Conservation (phyloP, 1,140 invertebrate species). For the Aphelenchoides avenae region DNA sequence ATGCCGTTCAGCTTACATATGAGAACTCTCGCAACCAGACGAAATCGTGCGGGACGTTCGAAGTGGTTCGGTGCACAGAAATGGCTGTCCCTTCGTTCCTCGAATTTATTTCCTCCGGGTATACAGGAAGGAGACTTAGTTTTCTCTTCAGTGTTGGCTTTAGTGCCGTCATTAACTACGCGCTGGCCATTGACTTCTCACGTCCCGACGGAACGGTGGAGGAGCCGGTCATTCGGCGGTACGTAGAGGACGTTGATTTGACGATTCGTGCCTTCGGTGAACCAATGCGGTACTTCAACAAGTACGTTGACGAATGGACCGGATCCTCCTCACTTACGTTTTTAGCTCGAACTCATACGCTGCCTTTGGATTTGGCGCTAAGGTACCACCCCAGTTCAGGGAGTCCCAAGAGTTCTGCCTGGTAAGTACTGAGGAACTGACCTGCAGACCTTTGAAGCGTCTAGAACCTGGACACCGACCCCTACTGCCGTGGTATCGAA, state of each 20-base stretch:
- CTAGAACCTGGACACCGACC: slow-evolving; percentile 44
- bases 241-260: slow-evolving; percentile 51
- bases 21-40: slow-evolving; percentile 36
- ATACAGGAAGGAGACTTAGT: too few relatives aligned
- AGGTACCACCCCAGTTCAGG: slow-evolving; percentile 50
- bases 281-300: slow-evolving; percentile 36
- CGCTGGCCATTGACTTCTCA: slow-evolving; percentile 53
- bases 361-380: slow-evolving; percentile 54
- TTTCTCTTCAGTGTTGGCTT: too few relatives aligned
- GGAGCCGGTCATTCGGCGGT: slow-evolving; percentile 25
- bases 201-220: slow-evolving; percentile 31
- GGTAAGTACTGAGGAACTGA: slow-evolving; percentile 28
- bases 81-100: slow-evolving; percentile 47
- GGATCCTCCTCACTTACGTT: not conserved
- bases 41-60: slow-evolving; percentile 46
- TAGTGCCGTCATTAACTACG: slow-evolving; percentile 40
- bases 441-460: not conserved
- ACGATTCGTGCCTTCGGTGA: slow-evolving; percentile 39
- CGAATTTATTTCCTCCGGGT: slow-evolving; percentile 46
- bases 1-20: slow-evolving; percentile 32
- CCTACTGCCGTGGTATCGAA: slow-evolving; percentile 46
- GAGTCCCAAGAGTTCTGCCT: slow-evolving; percentile 54
- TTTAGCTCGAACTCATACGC: slow-evolving; percentile 41
- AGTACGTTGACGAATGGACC: slow-evolving; percentile 23
- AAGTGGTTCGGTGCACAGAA: slow-evolving; percentile 41